Conservation (phyloP, 2,888 invertebrate species). For the Galerucella nymphaeae region DNA sequence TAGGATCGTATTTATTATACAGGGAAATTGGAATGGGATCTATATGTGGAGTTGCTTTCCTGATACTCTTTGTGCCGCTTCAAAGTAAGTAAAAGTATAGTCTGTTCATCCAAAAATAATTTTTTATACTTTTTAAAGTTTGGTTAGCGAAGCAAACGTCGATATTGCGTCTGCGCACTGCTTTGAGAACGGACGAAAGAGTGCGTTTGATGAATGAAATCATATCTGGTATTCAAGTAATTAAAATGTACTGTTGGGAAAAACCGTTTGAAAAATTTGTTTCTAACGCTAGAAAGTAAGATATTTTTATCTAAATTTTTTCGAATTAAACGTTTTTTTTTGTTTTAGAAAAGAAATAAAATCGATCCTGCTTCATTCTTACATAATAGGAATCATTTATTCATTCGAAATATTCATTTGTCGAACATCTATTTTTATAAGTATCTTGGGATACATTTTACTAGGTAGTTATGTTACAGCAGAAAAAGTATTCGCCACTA, state of each 20-base stretch:
- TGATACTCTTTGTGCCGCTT: conserved; percentile 61
- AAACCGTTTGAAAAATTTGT: conserved; percentile 87
- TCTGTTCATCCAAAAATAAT: background rate
- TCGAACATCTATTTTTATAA: conserved; percentile 86
- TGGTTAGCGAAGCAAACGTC: conserved; percentile 61
- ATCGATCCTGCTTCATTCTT: conserved; percentile 79
- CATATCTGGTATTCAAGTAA: no score
- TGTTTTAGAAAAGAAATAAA: conserved; percentile 74
- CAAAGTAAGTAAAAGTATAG: conserved; percentile 59
- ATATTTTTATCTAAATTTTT: background rate
- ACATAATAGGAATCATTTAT: conserved; percentile 79
- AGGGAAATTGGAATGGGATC: conserved; percentile 64
- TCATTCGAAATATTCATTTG: conserved; percentile 91
- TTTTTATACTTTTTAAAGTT: conserved; percentile 48
- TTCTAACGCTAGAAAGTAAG: conserved; percentile 77
- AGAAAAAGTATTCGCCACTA: conserved; percentile 87
- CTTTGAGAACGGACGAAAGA: conserved; percentile 73
- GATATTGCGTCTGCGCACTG: conserved; percentile 66
- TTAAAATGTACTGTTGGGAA: conserved; percentile 98
- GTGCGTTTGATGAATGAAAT: conserved; percentile 78
- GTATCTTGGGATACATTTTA: conserved; percentile 81
- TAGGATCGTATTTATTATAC: conserved; percentile 70
- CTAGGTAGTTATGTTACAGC: conserved; percentile 80
- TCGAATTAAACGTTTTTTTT: background rate
- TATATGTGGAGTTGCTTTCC: conserved; percentile 64